Base-by-base conservation (phyloP, 2,113 vertebrate species). In the Gymnocephalus cernua region DNA sequence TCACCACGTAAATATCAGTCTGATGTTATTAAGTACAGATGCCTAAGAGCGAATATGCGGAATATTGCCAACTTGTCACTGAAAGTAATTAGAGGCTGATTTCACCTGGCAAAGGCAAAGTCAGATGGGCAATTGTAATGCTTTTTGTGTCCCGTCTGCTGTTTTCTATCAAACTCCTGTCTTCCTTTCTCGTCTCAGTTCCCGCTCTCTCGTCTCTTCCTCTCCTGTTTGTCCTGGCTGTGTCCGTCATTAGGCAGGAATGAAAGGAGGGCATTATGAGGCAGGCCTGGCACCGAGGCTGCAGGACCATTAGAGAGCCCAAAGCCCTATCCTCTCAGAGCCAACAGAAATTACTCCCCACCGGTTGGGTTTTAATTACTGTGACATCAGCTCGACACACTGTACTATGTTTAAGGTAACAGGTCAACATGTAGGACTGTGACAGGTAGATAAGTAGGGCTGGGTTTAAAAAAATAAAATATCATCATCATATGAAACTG, bases 181-280 rank as follows among this genome's bases (percentile, higher is more conserved):
- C 63, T 47, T 70, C 51, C 69, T 48, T 44, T 59, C 68, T 51
- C 23, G 11, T 73, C 79, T 90, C 47, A 25, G 25, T 71, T 54
- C 44, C 18, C 58, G 59, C 45, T 47, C 57, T 56, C 80, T 70
- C 18, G 53, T 53, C 72, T 77, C 61, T 65, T 77, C 70, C 53
- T 73, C 76, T 38, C 70, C 86, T 73, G 74, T 83, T 74, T 80
- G 79, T 82, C 74, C 83, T 65, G 74, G 73, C 82, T 56, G 63
- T 74, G 83, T 74, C 77, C 23, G 56, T 89, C 90, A 91, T 89
- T 83, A 84, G 74, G 29, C 69, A 45, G 66, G 75, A 75, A 89
- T 92, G 91, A 94, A 94, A 90, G 86, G 80, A 81, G 70, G 74
- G 73, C 84, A 90, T 94, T 94, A 92, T 89, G 86, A 67, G 74